phyloP scores from a whole-genome alignment of 2,113 vertebrate genomes.

The Charina bottae region DNA sequence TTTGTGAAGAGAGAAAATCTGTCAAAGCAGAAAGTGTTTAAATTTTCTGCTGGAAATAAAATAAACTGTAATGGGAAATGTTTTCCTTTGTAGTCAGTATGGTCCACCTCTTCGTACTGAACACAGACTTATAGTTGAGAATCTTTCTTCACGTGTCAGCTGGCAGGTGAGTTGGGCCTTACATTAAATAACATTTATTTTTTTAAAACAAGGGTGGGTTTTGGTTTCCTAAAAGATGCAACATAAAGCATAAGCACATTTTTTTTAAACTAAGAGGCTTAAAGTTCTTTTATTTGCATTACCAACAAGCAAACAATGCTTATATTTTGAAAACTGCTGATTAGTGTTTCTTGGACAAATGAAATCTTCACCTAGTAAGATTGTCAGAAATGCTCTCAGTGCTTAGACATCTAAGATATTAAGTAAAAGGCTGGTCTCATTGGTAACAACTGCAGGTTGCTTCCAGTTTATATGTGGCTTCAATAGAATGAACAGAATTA shows the following conservation, averaged over 20 bases:
- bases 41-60: neutral
- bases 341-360: slow-evolving; percentile 32
- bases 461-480: slow-evolving; percentile 36
- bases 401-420: neutral
- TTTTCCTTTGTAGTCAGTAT: slow-evolving; percentile 73
- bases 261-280: neutral
- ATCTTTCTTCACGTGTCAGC: slow-evolving; percentile 89
- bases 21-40: slow-evolving; percentile 5
- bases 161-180: slow-evolving; percentile 87
- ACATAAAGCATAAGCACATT: neutral
- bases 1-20: neutral
- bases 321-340: slow-evolving; percentile 31
- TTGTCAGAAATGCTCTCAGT: neutral
- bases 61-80: slow-evolving; percentile 6
- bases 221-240: slow-evolving; percentile 25
- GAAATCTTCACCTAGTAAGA: slow-evolving; percentile 14
- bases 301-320: slow-evolving; percentile 14
- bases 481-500: slow-evolving; percentile 43
- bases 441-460: neutral
- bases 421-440: slow-evolving; percentile 30
- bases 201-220: neutral
- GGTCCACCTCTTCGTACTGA: slow-evolving; percentile 89
- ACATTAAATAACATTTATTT: slow-evolving; percentile 11
- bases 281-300: slow-evolving; percentile 5
- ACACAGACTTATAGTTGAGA: slow-evolving; percentile 90